A percentile compares a stretch with the other conserved stretches of the same genome.
Conservation (phyloP, 2,888 invertebrate genomes). For the Macrophya alboannulata region DNA sequence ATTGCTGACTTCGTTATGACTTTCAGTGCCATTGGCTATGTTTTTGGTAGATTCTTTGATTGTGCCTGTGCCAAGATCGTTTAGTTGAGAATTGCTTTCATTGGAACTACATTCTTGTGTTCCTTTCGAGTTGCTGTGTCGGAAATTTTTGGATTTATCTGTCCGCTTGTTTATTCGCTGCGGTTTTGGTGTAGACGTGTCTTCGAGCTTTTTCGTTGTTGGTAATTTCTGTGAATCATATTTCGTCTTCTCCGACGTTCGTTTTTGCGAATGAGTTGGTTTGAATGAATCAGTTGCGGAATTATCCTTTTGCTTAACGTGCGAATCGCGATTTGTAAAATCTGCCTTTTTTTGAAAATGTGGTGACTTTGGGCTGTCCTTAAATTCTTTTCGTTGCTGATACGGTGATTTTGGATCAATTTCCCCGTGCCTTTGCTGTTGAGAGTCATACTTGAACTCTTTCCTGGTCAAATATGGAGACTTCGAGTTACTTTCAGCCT, state of each 20-base stretch:
- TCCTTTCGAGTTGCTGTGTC: not conserved
- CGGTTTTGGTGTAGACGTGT: slow-evolving; percentile 56
- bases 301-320: slow-evolving; percentile 35
- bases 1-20: slow-evolving; percentile 55
- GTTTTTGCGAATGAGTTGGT: slow-evolving; percentile 25
- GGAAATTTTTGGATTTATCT: slow-evolving; percentile 41
- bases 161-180: slow-evolving; percentile 40
- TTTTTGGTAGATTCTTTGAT: slow-evolving; percentile 57
- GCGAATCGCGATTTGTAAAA: slow-evolving; percentile 17
- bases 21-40: slow-evolving; percentile 60
- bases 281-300: slow-evolving; percentile 17
- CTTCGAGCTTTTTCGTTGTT: slow-evolving; percentile 32
- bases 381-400: slow-evolving; percentile 63
- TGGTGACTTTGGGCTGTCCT: slow-evolving; percentile 64
- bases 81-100: not conserved
- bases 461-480: slow-evolving; percentile 58
- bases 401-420: slow-evolving; percentile 57
- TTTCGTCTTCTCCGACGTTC: slow-evolving; percentile 28
- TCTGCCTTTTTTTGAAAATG: slow-evolving; percentile 49
- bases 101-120: not conserved
- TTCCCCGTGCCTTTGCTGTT: slow-evolving; percentile 49
- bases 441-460: slow-evolving; percentile 53
- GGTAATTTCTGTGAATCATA: slow-evolving; percentile 30
- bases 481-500: slow-evolving; percentile 67
- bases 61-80: not conserved